Evolutionary conservation across 2,797 vertebrate species (phyloP), one percentile per base, ranked within the genome.

Genomic region (Moxostoma hubbsi): DNA sequence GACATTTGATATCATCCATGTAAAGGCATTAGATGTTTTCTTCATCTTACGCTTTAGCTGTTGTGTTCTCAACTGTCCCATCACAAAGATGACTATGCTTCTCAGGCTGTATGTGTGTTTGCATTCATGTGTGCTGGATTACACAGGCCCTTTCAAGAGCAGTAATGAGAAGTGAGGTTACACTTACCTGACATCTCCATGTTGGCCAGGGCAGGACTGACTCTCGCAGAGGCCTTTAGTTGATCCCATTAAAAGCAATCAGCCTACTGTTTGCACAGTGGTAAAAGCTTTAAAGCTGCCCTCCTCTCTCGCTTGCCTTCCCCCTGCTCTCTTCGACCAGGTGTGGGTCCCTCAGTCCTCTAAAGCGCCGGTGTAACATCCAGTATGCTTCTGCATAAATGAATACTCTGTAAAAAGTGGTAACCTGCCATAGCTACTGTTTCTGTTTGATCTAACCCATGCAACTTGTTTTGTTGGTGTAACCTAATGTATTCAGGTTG

Each of bases 171-270:
- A 72, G 61, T 49, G 68, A 79, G 77, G 67, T 79, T 71, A 79
- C 80, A 73, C 67, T 81, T 71, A 73, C 82, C 69, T 72, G 49
- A 50, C 59, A 80, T 71, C 81, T 74, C 85, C 75, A 73, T 72
- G 77, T 73, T 82, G 69, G 71, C 51, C 36, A 45, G 68, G 53
- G 53, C 68, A 62, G 73, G 46, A 63, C 73, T 59, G 65, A 36
- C 15, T 62, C 80, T 69, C 77, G 66, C 80, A 82, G 73, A 89
- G 87, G 87, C 88, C 91, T 90, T 86, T 68, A 86, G 85, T 83
- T 92, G 90, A 93, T 93, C 90, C 93, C 90, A 90, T 92, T 90
- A 93, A 91, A 91, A 91, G 89, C 89, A 89, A 90, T 91, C 89
- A 91, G 87, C 85, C 66, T 46, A 67, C 53, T 88, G 83, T 87